These are phyloP conservation scores for Semnornis frantzii DNA, from an alignment of 2,113 vertebrate genomes.

Conservation along the genomic window DNA sequence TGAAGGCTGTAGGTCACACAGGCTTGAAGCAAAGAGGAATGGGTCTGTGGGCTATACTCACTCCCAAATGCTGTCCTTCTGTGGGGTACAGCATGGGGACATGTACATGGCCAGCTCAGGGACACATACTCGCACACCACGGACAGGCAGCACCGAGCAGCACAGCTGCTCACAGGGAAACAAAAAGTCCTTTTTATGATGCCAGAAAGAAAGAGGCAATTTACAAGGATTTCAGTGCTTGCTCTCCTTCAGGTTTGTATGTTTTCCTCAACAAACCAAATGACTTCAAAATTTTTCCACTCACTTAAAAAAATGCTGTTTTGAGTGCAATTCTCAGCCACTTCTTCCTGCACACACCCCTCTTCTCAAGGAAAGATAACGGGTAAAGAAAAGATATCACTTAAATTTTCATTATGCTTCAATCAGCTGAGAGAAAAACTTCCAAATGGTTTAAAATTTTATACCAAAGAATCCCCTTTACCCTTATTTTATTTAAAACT, in stretches of 20 bases:
- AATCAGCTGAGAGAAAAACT: neutral
- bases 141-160: neutral
- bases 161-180: neutral
- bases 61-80: neutral
- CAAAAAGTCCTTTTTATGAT: conserved; percentile 36
- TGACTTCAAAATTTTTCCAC: conserved; percentile 10
- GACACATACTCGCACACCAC: accelerated
- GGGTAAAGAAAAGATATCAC: neutral
- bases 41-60: neutral
- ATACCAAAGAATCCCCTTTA: neutral
- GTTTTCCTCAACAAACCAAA: neutral
- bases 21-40: accelerated
- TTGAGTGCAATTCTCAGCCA: neutral
- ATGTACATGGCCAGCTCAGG: neutral
- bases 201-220: conserved; percentile 40
- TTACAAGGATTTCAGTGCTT: conserved; percentile 30
- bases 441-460: neutral
- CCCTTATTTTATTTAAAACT: neutral
- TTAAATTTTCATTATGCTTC: conserved; percentile 23
- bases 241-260: conserved; percentile 2
- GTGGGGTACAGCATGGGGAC: neutral
- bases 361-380: neutral
- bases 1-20: neutral
- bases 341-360: neutral
- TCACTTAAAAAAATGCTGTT: neutral